Evolutionary conservation across 1,140 invertebrate genomes (phyloP).

Genomic region (Drosophila watanabei): DNA sequence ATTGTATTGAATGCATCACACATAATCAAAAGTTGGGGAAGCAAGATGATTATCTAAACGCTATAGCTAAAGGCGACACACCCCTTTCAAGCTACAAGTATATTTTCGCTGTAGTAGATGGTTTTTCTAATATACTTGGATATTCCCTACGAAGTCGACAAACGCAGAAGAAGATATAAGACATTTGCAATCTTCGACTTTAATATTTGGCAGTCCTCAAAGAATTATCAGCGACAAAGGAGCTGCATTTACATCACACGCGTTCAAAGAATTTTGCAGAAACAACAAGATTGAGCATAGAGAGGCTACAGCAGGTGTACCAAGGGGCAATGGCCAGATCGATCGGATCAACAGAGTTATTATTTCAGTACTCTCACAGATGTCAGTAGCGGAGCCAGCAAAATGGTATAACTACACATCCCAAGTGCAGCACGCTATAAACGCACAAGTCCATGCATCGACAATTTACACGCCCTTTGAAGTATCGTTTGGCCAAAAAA

Average conservation of each 20-base stretch:
- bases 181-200: too few species aligned
- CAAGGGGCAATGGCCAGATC: too few species aligned
- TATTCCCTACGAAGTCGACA: neutral
- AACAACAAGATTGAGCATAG: too few species aligned
- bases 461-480: neutral
- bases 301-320: too few species aligned
- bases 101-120: neutral
- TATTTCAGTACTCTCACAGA: too few species aligned
- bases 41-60: neutral
- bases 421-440: slow-evolving; percentile 1
- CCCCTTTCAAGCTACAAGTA: neutral
- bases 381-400: neutral
- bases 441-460: neutral
- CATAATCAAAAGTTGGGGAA: neutral
- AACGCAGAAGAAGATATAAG: too few species aligned
- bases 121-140: neutral
- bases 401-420: neutral
- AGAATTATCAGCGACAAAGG: neutral
- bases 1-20: neutral
- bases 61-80: neutral
- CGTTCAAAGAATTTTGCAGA: too few species aligned
- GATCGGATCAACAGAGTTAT: too few species aligned
- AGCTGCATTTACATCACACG: too few species aligned
- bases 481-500: too few species aligned
- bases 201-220: neutral